Evolutionary conservation across 2,113 vertebrate genomes (phyloP).

Genomic region (Pica pica): DNA sequence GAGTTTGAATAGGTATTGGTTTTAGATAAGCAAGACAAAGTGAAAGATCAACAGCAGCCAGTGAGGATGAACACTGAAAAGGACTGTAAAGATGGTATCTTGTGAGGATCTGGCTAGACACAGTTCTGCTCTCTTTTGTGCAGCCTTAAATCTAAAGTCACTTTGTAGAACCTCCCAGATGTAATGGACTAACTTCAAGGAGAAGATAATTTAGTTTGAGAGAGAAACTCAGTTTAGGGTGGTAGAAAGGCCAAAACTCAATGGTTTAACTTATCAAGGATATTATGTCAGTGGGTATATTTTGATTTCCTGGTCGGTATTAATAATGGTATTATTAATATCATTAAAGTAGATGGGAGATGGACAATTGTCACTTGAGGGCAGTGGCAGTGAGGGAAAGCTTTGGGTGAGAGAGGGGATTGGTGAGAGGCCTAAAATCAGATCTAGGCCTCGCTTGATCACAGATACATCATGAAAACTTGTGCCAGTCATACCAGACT

Average conservation of each 20-base stretch:
- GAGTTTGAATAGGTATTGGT: slow-evolving; percentile 72
- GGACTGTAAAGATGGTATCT: neutral
- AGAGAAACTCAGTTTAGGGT: neutral
- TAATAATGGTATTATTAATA: neutral
- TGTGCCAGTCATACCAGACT: neutral
- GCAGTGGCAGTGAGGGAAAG: neutral
- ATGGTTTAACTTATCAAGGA: neutral
- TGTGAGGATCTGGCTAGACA: neutral
- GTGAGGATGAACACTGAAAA: slow-evolving; percentile 57
- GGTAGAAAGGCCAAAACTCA: neutral
- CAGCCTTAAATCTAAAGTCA: neutral
- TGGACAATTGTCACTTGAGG: neutral
- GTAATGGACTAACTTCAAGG: neutral
- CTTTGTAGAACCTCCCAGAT: fast-evolving
- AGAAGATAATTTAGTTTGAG: neutral
- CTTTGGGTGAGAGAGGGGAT: neutral
- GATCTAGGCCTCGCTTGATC: neutral
- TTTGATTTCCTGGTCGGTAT: neutral
- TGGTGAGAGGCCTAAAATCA: neutral
- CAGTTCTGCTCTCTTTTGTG: neutral
- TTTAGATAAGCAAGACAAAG: slow-evolving; percentile 76
- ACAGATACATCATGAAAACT: neutral
- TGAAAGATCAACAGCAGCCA: slow-evolving; percentile 67
- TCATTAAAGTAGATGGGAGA: neutral
- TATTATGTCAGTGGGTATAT: neutral